Evolutionary conservation across 2,888 invertebrate genomes (phyloP).

Genomic region (Caenorhabditis sulstoni): DNA sequence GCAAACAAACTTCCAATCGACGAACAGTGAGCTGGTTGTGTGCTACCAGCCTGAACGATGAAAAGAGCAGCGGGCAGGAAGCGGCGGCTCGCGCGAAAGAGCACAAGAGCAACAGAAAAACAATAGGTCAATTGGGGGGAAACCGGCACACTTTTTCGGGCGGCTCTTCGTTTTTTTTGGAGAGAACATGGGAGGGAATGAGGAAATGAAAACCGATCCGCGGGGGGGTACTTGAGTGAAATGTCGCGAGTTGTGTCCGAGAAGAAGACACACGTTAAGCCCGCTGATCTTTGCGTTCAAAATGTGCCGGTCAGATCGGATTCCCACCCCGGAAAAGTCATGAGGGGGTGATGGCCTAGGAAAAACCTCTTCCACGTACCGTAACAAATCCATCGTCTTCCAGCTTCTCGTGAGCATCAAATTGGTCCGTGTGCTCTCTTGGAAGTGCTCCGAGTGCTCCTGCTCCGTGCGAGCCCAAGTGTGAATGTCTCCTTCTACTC

Average conservation of each 20-base stretch:
- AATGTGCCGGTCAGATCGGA: too few species aligned
- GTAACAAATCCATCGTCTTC: conserved; percentile 14
- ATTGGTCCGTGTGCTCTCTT: too few species aligned
- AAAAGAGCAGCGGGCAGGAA: too few species aligned
- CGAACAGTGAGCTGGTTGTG: conserved; percentile 16
- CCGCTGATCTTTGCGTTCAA: too few species aligned
- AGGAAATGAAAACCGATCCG: conserved; percentile 47
- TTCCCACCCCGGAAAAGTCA: too few species aligned
- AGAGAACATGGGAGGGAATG: conserved; percentile 1
- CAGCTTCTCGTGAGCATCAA: too few species aligned
- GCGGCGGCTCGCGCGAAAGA: too few species aligned
- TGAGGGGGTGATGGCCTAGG: not conserved
- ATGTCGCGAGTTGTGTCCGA: conserved; percentile 5
- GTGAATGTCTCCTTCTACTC: conserved; percentile 1
- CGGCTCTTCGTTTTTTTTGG: conserved; percentile 9
- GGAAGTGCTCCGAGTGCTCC: conserved; percentile 6
- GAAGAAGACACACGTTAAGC: too few species aligned
- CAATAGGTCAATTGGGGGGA: conserved; percentile 4
- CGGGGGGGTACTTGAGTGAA: too few species aligned
- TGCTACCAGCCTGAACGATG: too few species aligned
- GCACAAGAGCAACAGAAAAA: conserved; percentile 20
- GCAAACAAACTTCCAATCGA: conserved; percentile 4
- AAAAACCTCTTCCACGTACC: conserved; percentile 6
- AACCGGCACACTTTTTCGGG: too few species aligned
- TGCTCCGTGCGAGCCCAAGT: not conserved